Percentiles rank a stretch among this genome's conserved stretches.
Evolutionary conservation across 2,113 vertebrate species (phyloP).

Genomic region (Eudyptes chrysolophus): DNA sequence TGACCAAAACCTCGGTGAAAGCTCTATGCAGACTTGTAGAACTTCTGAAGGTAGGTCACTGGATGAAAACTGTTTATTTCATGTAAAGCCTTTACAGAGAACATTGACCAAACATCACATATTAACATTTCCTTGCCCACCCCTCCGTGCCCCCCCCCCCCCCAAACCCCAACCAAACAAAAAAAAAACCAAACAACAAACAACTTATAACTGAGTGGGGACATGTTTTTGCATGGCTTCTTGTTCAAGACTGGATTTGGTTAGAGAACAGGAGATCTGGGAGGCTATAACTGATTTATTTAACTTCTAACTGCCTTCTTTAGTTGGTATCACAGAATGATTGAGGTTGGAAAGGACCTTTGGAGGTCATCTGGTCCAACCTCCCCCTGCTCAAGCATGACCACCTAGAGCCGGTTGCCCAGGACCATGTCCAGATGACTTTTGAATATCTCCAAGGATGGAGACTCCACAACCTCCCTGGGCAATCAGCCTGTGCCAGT

Average conservation of each 20-base stretch:
- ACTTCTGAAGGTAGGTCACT: constrained; percentile 87
- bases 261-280: not conserved
- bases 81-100: not conserved
- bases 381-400: not conserved
- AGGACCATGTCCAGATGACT: not conserved
- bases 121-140: not conserved
- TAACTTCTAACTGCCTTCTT: not conserved
- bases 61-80: not conserved
- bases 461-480: not conserved
- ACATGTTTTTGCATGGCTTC: not conserved
- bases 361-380: not conserved
- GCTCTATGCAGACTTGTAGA: constrained; percentile 93
- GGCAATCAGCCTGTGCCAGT: not conserved
- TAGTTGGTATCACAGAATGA: not conserved
- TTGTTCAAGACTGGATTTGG: not conserved
- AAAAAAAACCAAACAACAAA: too few species aligned
- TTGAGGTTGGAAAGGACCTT: not conserved
- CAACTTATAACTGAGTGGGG: not conserved
- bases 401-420: not conserved
- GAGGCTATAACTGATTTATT: not conserved
- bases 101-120: not conserved
- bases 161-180: too few species aligned
- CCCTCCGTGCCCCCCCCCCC: not conserved
- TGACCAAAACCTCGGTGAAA: constrained; percentile 98
- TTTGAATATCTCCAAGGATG: not conserved